phyloP scores from a whole-genome alignment of 2,113 vertebrate genomes.

The Xiphorhynchus elegans region DNA sequence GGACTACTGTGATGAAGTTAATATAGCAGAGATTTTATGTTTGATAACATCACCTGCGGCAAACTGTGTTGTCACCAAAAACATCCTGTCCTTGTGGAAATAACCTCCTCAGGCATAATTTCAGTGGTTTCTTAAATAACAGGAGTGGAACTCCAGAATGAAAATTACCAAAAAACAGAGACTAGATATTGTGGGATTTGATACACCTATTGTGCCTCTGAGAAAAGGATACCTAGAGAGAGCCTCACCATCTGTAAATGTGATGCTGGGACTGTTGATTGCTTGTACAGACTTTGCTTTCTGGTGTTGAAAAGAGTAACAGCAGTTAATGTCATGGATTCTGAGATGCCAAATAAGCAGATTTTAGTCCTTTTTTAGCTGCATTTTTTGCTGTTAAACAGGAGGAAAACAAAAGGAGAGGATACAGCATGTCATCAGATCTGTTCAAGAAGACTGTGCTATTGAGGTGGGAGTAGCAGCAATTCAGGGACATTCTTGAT shows the following conservation, averaged over 20 bases:
- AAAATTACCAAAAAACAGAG: background rate
- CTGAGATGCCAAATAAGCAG: background rate
- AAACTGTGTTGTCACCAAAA: background rate
- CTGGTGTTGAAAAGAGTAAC: background rate
- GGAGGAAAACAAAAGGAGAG: background rate
- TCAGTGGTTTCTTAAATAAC: background rate
- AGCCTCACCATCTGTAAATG: background rate
- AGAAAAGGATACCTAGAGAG: background rate
- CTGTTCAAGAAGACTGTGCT: background rate
- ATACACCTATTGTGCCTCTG: background rate
- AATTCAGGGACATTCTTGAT: background rate
- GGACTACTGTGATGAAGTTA: background rate
- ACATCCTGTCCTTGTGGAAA: background rate
- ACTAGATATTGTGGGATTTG: background rate
- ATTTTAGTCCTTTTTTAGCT: background rate
- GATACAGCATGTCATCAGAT: background rate
- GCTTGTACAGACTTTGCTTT: background rate
- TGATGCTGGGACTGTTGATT: background rate
- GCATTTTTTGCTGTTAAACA: background rate
- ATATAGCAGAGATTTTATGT: slow-evolving; percentile 14
- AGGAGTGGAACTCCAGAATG: background rate
- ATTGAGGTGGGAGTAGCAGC: background rate
- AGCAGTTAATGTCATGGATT: background rate
- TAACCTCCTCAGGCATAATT: background rate
- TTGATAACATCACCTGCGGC: background rate